Base-by-base conservation (phyloP, 2,888 invertebrate species). In the Scaptodrosophila latifasciaeformis region DNA sequence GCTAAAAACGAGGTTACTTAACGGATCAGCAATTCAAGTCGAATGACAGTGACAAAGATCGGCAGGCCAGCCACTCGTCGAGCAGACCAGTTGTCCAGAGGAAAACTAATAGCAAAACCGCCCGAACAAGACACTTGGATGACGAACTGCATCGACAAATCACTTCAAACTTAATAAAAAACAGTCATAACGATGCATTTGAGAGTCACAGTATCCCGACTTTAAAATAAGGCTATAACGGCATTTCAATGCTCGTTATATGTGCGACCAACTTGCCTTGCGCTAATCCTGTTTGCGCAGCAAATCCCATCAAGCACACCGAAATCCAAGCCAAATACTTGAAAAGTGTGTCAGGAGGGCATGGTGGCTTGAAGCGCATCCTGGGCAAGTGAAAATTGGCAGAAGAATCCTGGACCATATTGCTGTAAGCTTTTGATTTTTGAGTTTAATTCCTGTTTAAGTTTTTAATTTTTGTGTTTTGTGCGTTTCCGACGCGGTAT, bases 1-100 rank as follows among this genome's bases (percentile, higher is more conserved):
- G 52, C 62, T 47, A 34, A 66, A 68, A 74, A 71, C 62, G 61
- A 67, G 74, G 74, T 74, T 74, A 74, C 69, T 75, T 74, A 74
- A 74, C 74, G 74, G 74, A 61, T 46, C 57, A 64, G 6, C 57
- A 57, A 54, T 5, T 17, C 10, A 2, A 6, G 37, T 37, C 24
- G n/a, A n/a, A n/a, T 7, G 34, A 34, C 34, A 34, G 34, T 15
- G 34, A n/a, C 34, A 34, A 34, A 6, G 15, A 13, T n/a, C 34
- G n/a, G n/a, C n/a, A n/a, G n/a, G n/a, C n/a, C n/a, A n/a, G n/a
- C n/a, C n/a, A n/a, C n/a, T n/a, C n/a, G n/a, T n/a, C n/a, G n/a
- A n/a, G n/a, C n/a, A n/a, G n/a, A n/a, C n/a, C n/a, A n/a, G n/a
- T n/a, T n/a, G n/a, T n/a, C n/a, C n/a, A 51, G 39, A 43, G 35